A percentile compares a stretch with the other conserved stretches of the same genome.
Conservation (phyloP, 2,888 invertebrate genomes). For the Phalera bucephala region DNA sequence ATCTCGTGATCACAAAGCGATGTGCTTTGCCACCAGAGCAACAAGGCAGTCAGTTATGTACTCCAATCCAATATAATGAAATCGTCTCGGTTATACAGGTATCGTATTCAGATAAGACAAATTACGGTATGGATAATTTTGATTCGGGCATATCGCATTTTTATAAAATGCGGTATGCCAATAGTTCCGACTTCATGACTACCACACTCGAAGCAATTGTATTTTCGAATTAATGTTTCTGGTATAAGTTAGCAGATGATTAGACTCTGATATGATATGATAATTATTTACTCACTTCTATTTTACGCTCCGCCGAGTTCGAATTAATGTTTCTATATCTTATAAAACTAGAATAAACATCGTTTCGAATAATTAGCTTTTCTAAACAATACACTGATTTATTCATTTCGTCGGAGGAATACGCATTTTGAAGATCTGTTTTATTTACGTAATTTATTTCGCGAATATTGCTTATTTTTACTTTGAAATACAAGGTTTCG, state of each 20-base stretch:
- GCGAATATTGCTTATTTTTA: conserved; percentile 1
- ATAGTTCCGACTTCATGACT: no score
- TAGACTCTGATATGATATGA: not conserved
- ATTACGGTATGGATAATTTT: no score
- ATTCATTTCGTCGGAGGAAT: conserved; percentile 25
- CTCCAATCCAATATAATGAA: no score
- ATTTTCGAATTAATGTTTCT: no score
- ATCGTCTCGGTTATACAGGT: no score
- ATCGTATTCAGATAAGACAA: no score
- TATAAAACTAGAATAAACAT: conserved; percentile 11
- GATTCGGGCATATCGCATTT: no score
- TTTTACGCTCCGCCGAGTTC: conserved; percentile 32
- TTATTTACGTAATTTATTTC: conserved; percentile 21
- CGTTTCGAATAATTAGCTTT: conserved; percentile 7
- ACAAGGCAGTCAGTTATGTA: no score
- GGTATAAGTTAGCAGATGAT: not conserved
- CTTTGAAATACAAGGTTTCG: not conserved
- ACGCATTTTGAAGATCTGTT: conserved; percentile 7
- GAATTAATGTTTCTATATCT: conserved; percentile 26
- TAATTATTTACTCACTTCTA: conserved; percentile 39
- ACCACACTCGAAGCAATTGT: no score
- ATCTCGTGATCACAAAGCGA: no score
- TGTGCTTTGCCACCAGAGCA: no score
- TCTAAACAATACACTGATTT: conserved; percentile 14
- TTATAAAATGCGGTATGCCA: no score